Base-by-base conservation (phyloP, 2,797 vertebrate genomes). In the Microcaecilia unicolor region DNA sequence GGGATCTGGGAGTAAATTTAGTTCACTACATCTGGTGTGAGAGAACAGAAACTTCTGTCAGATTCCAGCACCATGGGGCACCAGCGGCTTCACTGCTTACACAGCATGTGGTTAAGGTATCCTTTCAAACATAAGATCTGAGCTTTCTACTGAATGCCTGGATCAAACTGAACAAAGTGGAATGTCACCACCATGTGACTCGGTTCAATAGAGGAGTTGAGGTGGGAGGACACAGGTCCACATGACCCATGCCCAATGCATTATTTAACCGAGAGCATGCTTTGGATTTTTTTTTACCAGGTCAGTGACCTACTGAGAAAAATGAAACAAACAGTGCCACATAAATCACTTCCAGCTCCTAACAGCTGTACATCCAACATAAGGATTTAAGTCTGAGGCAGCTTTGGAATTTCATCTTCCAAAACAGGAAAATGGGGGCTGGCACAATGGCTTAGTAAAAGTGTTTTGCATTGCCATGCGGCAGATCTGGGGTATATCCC, bases 151-250 rank as follows among this genome's bases (percentile, higher is more conserved):
- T 75, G 71, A 76, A 83, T 71, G 64, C 80, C 30, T 41, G 75
- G 72, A 84, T 83, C 63, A 77, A 63, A 52, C 59, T 51, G 58
- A 79, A 80, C 81, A 87, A 86, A 86, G 70, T 74, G 83, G 81
- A 84, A 67, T 69, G 73, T 85, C 80, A 79, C 77, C 74, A 78
- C 77, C 79, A 58, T 77, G 75, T 72, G n/a, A n/a, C n/a, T n/a
- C n/a, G 40, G 52, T 61, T 89, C 78, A 88, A 86, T 78, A 84
- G 80, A 83, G 71, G 77, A 77, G 84, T 83, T 91, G 88, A 91
- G 87, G 64, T 61, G 77, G 71, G 72, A 76, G 66, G 61, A 60
- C 82, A 78, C 58, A 51, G 34, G 41, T 76, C 70, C 81, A 82
- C 77, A 70, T 58, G 66, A 58, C 60, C 72, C 64, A 73, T 61